Percentiles rank a stretch among this genome's conserved stretches.
phyloP scores from a whole-genome alignment of 2,113 vertebrate genomes.

The Caloenas nicobarica region DNA sequence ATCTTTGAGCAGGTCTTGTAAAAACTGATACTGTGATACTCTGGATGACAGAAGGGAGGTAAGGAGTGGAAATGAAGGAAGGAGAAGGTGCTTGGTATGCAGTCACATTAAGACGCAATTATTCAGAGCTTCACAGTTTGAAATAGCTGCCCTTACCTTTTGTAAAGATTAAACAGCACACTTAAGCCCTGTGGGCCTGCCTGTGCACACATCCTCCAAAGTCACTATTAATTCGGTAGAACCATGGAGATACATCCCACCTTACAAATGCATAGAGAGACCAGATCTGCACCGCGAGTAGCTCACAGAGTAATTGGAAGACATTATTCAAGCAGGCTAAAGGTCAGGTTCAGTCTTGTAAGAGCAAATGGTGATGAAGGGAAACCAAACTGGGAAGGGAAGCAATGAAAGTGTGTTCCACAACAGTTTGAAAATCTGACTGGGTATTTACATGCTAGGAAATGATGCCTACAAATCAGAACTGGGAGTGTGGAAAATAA shows the following conservation, averaged over 20 bases:
- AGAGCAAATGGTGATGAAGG: slow-evolving; percentile 8
- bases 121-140: slow-evolving; percentile 24
- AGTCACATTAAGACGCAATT: slow-evolving; percentile 25
- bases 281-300: not conserved
- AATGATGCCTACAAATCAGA: not conserved
- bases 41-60: not conserved
- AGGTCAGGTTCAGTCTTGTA: slow-evolving; percentile 8
- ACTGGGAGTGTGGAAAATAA: not conserved
- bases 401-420: not conserved
- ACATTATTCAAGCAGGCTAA: slow-evolving; percentile 11
- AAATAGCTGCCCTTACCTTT: slow-evolving; percentile 40
- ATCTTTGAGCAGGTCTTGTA: not conserved
- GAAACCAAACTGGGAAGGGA: not conserved
- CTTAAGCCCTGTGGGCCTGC: slow-evolving; percentile 17
- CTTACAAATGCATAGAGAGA: not conserved
- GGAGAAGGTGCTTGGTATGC: not conserved
- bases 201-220: slow-evolving; percentile 28
- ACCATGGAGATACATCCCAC: not conserved
- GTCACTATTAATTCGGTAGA: slow-evolving; percentile 34
- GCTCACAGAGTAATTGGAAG: not conserved
- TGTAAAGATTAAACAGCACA: slow-evolving; percentile 47
- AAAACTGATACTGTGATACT: not conserved
- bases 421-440: not conserved
- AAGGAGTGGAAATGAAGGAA: slow-evolving; percentile 16
- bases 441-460: not conserved